Evolutionary conservation across 2,113 vertebrate species (phyloP).

Genomic region (Xiphophorus couchianus): DNA sequence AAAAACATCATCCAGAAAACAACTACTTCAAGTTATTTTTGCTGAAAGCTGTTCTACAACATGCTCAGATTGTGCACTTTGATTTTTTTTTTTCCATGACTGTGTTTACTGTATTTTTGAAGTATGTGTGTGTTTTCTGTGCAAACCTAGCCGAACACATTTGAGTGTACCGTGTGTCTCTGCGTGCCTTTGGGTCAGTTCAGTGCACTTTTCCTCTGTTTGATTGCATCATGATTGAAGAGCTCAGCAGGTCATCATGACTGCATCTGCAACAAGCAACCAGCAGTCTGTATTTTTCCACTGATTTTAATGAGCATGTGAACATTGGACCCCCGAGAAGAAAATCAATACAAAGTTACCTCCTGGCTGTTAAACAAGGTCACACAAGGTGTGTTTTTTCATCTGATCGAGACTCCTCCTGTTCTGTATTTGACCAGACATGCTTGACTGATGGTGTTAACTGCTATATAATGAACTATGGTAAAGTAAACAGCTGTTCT

Average conservation of each 20-base stretch:
- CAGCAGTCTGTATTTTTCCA: conserved; percentile 61
- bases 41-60: no score
- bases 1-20: no score
- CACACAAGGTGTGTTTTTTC: conserved; percentile 26
- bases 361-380: conserved; percentile 17
- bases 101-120: neutral
- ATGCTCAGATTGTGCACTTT: no score
- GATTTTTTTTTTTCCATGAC: no score
- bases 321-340: conserved; percentile 8
- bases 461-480: neutral
- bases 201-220: conserved; percentile 1
- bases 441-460: conserved; percentile 3
- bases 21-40: no score
- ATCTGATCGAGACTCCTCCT: conserved; percentile 15
- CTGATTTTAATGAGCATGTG: conserved; percentile 53
- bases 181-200: conserved; percentile 21
- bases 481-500: neutral
- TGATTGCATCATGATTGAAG: conserved; percentile 60
- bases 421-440: conserved; percentile 4
- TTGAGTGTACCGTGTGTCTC: neutral
- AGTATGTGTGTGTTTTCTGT: neutral
- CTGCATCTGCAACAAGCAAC: conserved; percentile 49
- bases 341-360: conserved; percentile 6
- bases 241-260: conserved; percentile 47
- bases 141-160: neutral